phyloP scores from a whole-genome alignment of 2,888 invertebrate genomes.

The Zele albiditarsus region DNA sequence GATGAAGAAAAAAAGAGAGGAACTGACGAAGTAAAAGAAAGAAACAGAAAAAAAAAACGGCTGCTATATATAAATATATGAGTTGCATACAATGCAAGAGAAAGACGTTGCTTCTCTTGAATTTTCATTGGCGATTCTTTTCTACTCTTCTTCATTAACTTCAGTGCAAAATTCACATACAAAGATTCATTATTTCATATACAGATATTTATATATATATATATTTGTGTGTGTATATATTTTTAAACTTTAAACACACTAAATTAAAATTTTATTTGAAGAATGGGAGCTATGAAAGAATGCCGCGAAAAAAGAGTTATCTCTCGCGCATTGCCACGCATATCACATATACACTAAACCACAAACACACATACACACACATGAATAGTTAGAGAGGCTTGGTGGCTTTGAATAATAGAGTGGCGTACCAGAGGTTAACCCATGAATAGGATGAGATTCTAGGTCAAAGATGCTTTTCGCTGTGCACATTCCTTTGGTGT shows the following conservation, averaged over 20 bases:
- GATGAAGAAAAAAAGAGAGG: background rate
- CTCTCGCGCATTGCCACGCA: conserved; percentile 23
- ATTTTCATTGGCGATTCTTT: background rate
- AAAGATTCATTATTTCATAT: too few species aligned
- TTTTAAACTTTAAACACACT: background rate
- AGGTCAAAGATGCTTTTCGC: conserved; percentile 52
- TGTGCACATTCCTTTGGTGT: conserved; percentile 38
- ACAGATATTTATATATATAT: background rate
- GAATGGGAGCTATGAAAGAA: conserved; percentile 14
- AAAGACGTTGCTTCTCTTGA: background rate
- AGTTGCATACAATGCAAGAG: background rate
- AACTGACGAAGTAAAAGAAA: background rate
- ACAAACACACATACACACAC: background rate
- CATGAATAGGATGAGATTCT: conserved; percentile 50
- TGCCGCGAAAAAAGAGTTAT: conserved; percentile 19
- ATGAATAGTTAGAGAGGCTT: conserved; percentile 25
- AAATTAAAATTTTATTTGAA: conserved; percentile 28
- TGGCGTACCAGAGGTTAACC: conserved; percentile 43
- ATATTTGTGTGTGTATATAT: background rate
- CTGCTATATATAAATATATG: background rate
- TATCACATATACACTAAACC: background rate
- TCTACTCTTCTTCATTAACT: background rate
- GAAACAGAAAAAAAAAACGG: conserved; percentile 1
- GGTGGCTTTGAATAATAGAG: conserved; percentile 51
- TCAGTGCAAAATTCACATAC: background rate